Base-by-base conservation (phyloP, 2,113 vertebrate species). In the Channa argus region DNA sequence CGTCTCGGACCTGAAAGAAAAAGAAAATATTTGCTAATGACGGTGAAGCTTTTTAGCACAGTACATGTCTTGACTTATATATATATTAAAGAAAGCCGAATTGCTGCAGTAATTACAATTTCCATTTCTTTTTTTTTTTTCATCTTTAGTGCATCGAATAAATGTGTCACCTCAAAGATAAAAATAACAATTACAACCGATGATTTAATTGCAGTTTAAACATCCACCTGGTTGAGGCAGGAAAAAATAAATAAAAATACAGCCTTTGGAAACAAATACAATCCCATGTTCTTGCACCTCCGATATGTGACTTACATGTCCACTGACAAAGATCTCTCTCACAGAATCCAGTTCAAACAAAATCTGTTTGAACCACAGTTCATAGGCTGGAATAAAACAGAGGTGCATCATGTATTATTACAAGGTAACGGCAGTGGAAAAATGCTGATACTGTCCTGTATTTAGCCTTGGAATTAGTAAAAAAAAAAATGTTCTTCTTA, bases 351-450 rank as follows among this genome's bases (percentile, higher is more conserved):
- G 86, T 90, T 99, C 98, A 95, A 96, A 99, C 46, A 99, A 89
- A 77, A 99, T 97, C 89, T 99, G 97, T 86, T 99, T 99, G 91
- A 99, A 99, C 97, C 98, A 99, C 62, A 99, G 95, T 83, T 99
- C 97, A 83, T 98, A 99, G 59, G 95, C 98, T 97, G 83, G 10
- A 88, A 88, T 43, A 34, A 33, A 75, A 83, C 83, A 86, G 24
- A 24, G 24, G 24, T 24, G 24, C 24, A 24, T 24, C 24, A 24
- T 24, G 24, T 24, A 24, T 24, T 24, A 24, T 24, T 24, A 24
- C 24, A 24, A 24, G 24, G 24, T 24, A 24, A 24, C 24, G 24
- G 11, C 8, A 60, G 12, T 6, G 2, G 8, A 34, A 47, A 60
- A 45, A 55, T 12, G 5, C 2, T 0, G 4, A 46, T 41, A 33